A percentile compares a stretch with the other conserved stretches of the same genome.
These are phyloP conservation scores for Condylostylus longicornis DNA, from an alignment of 1,140 invertebrate genomes.

Conservation along the genomic window DNA sequence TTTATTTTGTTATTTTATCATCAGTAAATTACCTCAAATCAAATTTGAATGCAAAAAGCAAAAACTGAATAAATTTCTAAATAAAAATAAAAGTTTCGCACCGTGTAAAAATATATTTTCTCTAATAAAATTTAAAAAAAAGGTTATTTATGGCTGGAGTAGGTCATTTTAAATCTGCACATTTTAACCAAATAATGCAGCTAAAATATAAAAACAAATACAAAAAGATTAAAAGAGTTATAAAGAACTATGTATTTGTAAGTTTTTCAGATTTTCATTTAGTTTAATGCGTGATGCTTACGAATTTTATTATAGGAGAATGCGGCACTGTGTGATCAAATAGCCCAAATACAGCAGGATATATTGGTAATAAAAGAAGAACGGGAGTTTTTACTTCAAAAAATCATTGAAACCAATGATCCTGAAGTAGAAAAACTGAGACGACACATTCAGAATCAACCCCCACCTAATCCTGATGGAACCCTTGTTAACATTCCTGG, in stretches of 20 bases:
- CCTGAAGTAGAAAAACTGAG: neutral
- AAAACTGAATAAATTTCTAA: too few species aligned
- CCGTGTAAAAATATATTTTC: too few species aligned
- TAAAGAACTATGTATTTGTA: slow-evolving; percentile 40
- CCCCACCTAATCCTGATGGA: neutral
- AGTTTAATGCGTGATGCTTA: slow-evolving; percentile 4
- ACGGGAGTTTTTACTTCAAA: slow-evolving; percentile 46
- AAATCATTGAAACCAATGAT: slow-evolving; percentile 1
- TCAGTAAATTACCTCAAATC: too few species aligned
- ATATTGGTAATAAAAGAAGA: slow-evolving; percentile 54
- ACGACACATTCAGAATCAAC: neutral
- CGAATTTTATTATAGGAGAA: slow-evolving; percentile 45
- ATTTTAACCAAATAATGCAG: slow-evolving; percentile 11
- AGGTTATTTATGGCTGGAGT: neutral
- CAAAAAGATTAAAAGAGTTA: slow-evolving; percentile 34
- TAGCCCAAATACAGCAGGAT: slow-evolving; percentile 55
- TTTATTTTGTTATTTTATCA: too few species aligned
- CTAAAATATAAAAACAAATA: slow-evolving; percentile 41
- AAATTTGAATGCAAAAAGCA: too few species aligned
- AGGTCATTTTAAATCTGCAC: neutral
- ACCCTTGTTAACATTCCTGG: slow-evolving; percentile 4
- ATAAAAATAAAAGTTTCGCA: too few species aligned
- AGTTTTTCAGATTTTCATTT: slow-evolving; percentile 16
- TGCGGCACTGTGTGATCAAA: slow-evolving; percentile 63
- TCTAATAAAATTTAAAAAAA: too few species aligned